A percentile compares a stretch with the other conserved stretches of the same genome.
Conservation (phyloP, 2,888 invertebrate species). For the Campoplex nolae region DNA sequence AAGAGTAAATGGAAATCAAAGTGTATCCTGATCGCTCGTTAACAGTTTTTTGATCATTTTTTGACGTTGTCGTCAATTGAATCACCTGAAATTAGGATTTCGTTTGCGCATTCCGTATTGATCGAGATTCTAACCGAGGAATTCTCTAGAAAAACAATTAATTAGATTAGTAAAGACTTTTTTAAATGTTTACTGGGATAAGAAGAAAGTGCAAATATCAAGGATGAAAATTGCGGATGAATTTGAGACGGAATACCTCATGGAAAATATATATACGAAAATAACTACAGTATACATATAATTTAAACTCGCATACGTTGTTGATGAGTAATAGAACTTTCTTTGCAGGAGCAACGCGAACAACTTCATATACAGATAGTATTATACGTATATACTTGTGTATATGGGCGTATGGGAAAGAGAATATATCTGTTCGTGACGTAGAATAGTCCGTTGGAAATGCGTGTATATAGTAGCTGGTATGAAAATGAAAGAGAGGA, state of each 20-base stretch:
- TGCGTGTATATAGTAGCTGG: background rate
- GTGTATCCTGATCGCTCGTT: background rate
- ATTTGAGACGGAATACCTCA: constrained; percentile 10
- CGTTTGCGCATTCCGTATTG: background rate
- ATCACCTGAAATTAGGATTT: too few species aligned
- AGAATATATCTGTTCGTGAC: background rate
- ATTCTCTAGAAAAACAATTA: too few species aligned
- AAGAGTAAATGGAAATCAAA: background rate
- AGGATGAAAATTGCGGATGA: background rate
- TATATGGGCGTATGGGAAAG: background rate
- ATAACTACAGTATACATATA: background rate
- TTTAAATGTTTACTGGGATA: background rate
- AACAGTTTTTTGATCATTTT: background rate
- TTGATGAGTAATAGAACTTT: constrained; percentile 18
- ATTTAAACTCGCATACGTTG: constrained; percentile 18
- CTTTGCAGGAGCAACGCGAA: constrained; percentile 17
- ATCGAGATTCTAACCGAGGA: background rate
- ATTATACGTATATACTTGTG: background rate
- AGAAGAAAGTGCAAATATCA: background rate
- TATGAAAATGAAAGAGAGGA: constrained; percentile 27
- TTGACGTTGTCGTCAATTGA: background rate
- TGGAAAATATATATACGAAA: background rate
- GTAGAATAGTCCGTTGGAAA: constrained; percentile 19
- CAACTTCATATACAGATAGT: background rate
- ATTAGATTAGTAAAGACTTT: too few species aligned